Base-by-base conservation (phyloP, 2,797 vertebrate genomes). In the Syngnathus rostellatus region DNA sequence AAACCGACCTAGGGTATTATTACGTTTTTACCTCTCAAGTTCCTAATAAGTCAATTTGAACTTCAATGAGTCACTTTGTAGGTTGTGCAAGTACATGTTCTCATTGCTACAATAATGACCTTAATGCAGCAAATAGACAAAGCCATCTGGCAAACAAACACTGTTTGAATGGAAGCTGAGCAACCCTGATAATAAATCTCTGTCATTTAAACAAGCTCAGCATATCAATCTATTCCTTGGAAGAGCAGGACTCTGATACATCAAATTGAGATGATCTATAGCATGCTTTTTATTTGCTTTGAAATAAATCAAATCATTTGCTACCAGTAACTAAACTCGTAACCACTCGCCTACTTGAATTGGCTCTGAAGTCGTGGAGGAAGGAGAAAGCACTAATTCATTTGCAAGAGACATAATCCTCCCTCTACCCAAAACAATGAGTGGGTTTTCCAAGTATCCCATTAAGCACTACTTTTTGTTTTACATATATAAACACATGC, bases 111-210 rank as follows among this genome's bases (percentile, higher is more conserved):
- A 66, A 68, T 82, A 77, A 79, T 77, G 78, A 83, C 73, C 80
- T 60, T 25, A 46, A 14, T 59, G 63, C 53, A 38, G 75, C 80
- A 85, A 88, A 85, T 72, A 76, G 59, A 66, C 74, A 69, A 59
- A 84, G 81, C 79, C 73, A 66, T 68, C 40, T 57, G 61, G 76
- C 82, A 84, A 86, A 84, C 78, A 83, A 86, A 81, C 81, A 83
- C 21, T 38, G 83, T 86, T 86, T 89, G 71, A 64, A 54, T 73
- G 75, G 76, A 80, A 76, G 78, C 84, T 85, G 85, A 79, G 73
- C 72, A 57, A 75, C 78, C 70, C 43, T 70, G 85, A 87, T 86
- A 84, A 83, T 77, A 72, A 63, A 67, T 69, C 61, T 60, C 68
- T 71, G 69, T 77, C 76, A 70, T 80, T 71, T 64, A 72, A 82